A percentile compares a stretch with the other conserved stretches of the same genome.
phyloP scores from a whole-genome alignment of 2,113 vertebrate species.

The Myanophis thanlyinensis region DNA sequence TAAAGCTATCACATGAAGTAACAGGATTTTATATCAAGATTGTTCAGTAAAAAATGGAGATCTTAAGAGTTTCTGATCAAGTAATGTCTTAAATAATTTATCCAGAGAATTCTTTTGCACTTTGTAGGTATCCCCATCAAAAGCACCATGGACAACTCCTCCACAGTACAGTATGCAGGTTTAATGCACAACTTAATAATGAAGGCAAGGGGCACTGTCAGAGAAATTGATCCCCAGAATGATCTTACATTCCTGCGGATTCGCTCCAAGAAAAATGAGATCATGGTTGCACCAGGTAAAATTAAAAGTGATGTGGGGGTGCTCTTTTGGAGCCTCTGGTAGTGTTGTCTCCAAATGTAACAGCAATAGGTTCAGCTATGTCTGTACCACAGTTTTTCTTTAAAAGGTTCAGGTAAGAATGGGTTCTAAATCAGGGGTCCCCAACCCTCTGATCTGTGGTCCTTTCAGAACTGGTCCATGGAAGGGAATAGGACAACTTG shows the following conservation, averaged over 20 bases:
- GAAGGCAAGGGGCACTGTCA: slow-evolving; percentile 85
- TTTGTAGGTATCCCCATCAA: slow-evolving; percentile 91
- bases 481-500: not conserved
- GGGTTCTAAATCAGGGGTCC: not conserved
- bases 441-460: not conserved
- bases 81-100: not conserved
- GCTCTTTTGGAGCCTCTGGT: not conserved
- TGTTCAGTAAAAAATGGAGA: rapidly evolving
- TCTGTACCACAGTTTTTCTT: not conserved
- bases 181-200: slow-evolving; percentile 91
- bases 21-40: not conserved
- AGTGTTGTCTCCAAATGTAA: not conserved
- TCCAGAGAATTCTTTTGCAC: not conserved
- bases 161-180: slow-evolving; percentile 86
- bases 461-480: not conserved
- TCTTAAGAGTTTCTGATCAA: not conserved
- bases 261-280: slow-evolving; percentile 97
- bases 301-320: rapidly evolving
- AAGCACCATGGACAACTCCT: slow-evolving; percentile 89
- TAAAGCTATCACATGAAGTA: not conserved
- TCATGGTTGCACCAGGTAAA: slow-evolving; percentile 96
- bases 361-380: not conserved
- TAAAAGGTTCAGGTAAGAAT: no score
- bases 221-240: slow-evolving; percentile 92
- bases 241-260: slow-evolving; percentile 93